Evolutionary conservation across 1,140 invertebrate species (phyloP).

Genomic region (Drosophila setifemur): DNA sequence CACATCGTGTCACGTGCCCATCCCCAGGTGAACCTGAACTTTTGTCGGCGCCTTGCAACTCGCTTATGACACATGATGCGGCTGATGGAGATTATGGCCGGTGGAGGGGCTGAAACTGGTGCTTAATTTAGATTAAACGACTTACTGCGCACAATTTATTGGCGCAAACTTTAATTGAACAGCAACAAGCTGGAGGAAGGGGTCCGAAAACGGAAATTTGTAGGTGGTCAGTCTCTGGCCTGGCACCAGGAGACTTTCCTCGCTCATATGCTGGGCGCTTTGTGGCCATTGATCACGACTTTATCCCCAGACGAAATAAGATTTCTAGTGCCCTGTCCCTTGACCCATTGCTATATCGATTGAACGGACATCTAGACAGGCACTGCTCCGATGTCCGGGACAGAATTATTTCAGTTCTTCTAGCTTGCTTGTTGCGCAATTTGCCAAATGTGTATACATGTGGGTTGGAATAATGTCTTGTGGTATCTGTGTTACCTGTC

Average conservation of each 20-base stretch:
- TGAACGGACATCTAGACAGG: too few relatives aligned
- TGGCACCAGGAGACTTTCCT: neutral
- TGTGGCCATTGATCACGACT: constrained; percentile 76
- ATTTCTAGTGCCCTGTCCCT: neutral
- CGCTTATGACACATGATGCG: constrained; percentile 77
- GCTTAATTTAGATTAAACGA: constrained; percentile 80
- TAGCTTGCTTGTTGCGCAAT: constrained; percentile 47
- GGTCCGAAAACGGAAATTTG: constrained; percentile 53
- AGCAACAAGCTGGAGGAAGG: constrained; percentile 23
- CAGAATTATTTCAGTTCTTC: constrained; percentile 11
- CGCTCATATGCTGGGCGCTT: constrained; percentile 35
- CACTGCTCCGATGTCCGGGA: neutral
- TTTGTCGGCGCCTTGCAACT: constrained; percentile 77
- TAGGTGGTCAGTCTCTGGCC: constrained; percentile 62
- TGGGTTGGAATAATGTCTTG: constrained; percentile 18
- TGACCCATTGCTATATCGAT: constrained; percentile 40
- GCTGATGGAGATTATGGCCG: constrained; percentile 70
- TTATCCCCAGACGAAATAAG: constrained; percentile 33
- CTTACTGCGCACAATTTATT: constrained; percentile 79
- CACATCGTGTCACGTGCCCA: constrained; percentile 16
- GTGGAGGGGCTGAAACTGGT: constrained; percentile 38
- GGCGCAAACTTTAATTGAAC: constrained; percentile 77
- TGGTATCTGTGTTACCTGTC: neutral
- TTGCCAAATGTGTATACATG: constrained; percentile 50
- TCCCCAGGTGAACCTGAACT: constrained; percentile 2